These are phyloP conservation scores for Drosophila pseudoobscura DNA, from an alignment of 1,140 invertebrate genomes.

Conservation along the genomic window DNA sequence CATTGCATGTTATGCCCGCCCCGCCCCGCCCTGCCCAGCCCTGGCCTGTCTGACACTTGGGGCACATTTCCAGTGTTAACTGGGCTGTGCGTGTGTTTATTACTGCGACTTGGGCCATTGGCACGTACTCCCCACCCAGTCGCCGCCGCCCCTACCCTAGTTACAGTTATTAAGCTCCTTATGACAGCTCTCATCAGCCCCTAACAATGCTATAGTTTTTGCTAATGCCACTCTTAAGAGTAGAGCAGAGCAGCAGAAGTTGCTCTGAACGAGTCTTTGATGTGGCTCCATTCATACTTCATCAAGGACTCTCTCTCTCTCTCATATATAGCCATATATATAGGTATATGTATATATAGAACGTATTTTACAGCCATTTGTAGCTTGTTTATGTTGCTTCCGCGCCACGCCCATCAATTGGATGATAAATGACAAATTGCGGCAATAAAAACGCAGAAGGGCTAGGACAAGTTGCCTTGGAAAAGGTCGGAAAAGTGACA, in stretches of 20 bases:
- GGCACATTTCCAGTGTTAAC: conserved; percentile 61
- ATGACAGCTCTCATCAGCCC: conserved; percentile 38
- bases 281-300: conserved; percentile 30
- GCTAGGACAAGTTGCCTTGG: conserved; percentile 34
- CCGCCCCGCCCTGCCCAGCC: conserved; percentile 1
- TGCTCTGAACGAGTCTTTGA: background rate
- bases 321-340: background rate
- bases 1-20: conserved; percentile 52
- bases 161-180: conserved; percentile 53
- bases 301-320: conserved; percentile 10
- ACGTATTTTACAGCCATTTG: conserved; percentile 36
- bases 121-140: conserved; percentile 50
- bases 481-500: conserved; percentile 12
- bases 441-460: conserved; percentile 34
- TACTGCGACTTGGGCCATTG: conserved; percentile 59
- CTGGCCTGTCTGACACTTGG: conserved; percentile 43
- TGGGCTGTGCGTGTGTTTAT: conserved; percentile 68
- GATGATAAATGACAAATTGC: conserved; percentile 49
- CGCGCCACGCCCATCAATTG: conserved; percentile 36
- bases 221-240: conserved; percentile 14
- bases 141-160: conserved; percentile 8
- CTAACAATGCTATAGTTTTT: conserved; percentile 50
- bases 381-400: conserved; percentile 32
- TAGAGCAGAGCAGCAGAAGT: conserved; percentile 28
- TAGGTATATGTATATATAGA: background rate